These are phyloP conservation scores for Escarpia spicata DNA, from an alignment of 2,888 invertebrate species.

Conservation along the genomic window DNA sequence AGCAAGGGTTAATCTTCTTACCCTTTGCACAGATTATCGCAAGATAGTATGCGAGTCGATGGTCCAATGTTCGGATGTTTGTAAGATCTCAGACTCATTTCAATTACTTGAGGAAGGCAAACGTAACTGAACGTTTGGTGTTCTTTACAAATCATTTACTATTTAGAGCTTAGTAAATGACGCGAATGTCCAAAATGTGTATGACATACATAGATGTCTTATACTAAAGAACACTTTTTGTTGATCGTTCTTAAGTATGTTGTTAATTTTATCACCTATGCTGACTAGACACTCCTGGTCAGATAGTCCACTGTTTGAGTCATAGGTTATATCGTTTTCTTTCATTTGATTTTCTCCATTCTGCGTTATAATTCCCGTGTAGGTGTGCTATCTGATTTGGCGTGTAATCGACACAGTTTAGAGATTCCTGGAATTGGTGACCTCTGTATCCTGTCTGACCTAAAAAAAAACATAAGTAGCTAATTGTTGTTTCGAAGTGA, in stretches of 20 bases:
- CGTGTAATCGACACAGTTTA: neutral
- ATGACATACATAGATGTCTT: neutral
- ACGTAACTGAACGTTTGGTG: neutral
- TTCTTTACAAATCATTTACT: neutral
- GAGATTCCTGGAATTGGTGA: neutral
- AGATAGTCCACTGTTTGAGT: neutral
- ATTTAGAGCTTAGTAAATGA: neutral
- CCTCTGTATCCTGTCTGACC: neutral
- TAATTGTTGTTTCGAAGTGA: neutral
- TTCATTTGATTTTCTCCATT: neutral
- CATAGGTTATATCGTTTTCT: neutral
- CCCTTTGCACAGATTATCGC: constrained; percentile 5
- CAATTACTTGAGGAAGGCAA: neutral
- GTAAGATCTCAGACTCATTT: neutral
- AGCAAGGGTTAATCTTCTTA: neutral
- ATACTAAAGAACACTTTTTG: too few species aligned
- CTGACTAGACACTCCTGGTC: neutral
- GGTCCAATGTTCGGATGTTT: neutral
- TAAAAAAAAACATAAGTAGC: neutral
- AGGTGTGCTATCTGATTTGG: neutral
- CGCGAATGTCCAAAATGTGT: neutral
- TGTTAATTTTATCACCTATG: neutral
- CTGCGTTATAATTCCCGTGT: neutral
- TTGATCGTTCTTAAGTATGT: neutral
- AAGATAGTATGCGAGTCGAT: neutral